Evolutionary conservation across 2,888 invertebrate species (phyloP).

Genomic region (Globia sparganii): DNA sequence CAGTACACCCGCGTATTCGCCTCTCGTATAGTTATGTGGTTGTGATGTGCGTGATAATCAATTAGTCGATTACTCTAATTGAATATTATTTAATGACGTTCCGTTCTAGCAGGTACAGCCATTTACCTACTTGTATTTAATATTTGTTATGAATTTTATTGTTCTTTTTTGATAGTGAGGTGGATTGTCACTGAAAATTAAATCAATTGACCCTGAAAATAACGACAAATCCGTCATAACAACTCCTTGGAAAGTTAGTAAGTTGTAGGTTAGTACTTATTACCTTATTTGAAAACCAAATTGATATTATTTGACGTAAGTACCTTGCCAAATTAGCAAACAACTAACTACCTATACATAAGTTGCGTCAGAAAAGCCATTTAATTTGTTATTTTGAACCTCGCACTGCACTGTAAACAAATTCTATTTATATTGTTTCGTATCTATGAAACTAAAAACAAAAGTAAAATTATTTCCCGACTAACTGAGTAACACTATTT

Average conservation of each 20-base stretch:
- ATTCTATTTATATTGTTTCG: not conserved
- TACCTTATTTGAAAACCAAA: not conserved
- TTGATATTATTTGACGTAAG: not conserved
- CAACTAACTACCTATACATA: not conserved
- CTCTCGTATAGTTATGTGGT: slow-evolving; percentile 26
- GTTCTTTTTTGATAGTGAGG: not conserved
- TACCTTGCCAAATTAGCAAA: slow-evolving; percentile 21
- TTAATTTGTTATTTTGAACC: not conserved
- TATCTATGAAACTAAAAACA: not conserved
- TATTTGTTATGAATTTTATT: not conserved
- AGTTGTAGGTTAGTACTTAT: not conserved
- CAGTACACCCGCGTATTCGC: slow-evolving; percentile 13
- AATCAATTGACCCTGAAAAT: not conserved
- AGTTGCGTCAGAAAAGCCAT: not conserved
- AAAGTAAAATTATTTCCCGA: not conserved
- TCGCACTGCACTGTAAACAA: not conserved
- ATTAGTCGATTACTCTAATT: slow-evolving; percentile 10
- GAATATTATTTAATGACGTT: not conserved
- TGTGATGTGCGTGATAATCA: slow-evolving; percentile 8
- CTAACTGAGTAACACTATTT: not conserved
- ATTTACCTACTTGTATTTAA: not conserved
- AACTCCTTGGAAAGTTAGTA: not conserved
- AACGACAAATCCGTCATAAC: not conserved
- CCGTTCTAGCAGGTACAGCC: too few species aligned
- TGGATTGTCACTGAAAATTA: not conserved